A percentile compares a stretch with the other conserved stretches of the same genome.
Evolutionary conservation across 2,888 invertebrate genomes (phyloP).

Genomic region (Selenia dentaria): DNA sequence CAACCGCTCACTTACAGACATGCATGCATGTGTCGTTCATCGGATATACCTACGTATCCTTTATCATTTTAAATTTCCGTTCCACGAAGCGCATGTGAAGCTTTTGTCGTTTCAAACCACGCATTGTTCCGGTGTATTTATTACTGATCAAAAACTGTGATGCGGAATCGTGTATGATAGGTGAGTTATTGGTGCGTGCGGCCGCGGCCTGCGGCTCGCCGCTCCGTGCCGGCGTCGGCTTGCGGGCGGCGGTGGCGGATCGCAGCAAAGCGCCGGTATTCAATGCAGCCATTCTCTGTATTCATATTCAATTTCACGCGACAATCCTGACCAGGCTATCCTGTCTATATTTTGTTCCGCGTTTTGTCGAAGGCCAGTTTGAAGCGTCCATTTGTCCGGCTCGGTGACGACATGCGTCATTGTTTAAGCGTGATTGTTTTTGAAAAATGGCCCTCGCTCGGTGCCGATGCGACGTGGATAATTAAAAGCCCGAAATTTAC

Average conservation of each 20-base stretch:
- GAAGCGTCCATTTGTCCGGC: slow-evolving; percentile 2
- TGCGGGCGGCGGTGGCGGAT: not conserved
- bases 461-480: slow-evolving; percentile 37
- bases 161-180: slow-evolving; percentile 22
- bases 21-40: too few species aligned
- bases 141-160: slow-evolving; percentile 17
- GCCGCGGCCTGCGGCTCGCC: slow-evolving; percentile 28
- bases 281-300: not conserved
- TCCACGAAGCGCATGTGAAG: slow-evolving; percentile 11
- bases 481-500: slow-evolving; percentile 62
- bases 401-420: slow-evolving; percentile 59
- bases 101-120: slow-evolving; percentile 36
- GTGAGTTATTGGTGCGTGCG: slow-evolving; percentile 26
- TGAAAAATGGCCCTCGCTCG: slow-evolving; percentile 57
- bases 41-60: not conserved
- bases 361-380: not conserved
- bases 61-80: not conserved
- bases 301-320: not conserved
- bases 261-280: not conserved
- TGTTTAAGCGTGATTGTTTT: slow-evolving; percentile 70
- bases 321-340: not conserved
- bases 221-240: not conserved
- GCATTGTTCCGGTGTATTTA: slow-evolving; percentile 10
- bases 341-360: not conserved
- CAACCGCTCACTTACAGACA: too few species aligned